Evolutionary conservation across 2,888 invertebrate species (phyloP), one percentile per base, ranked within the genome.

Genomic region (Chymomyza procnemis): DNA sequence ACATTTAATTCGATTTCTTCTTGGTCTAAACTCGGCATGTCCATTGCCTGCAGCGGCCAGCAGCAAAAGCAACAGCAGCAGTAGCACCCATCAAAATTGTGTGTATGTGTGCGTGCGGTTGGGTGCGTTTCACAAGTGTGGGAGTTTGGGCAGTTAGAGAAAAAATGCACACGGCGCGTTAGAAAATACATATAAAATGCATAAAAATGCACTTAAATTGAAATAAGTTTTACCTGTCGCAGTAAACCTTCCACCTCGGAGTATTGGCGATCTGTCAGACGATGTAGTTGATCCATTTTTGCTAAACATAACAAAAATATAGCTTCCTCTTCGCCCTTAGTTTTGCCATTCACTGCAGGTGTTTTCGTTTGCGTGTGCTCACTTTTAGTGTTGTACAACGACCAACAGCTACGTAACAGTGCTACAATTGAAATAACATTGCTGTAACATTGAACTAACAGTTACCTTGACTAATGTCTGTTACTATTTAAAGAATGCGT

Each of bases 221-320:
- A 52, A 55, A 57, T 75, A 26, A 34, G 65, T 48, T 64, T 67
- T 65, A 82, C 81, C 86, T 82, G 84, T 61, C 80, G 70, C 59
- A 60, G 41, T 46, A 85, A 71, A 58, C 86, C 81, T 65, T 83
- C 85, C 41, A 80, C 81, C 63, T 85, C 84, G 41, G 86, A 84
- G 57, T 82, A 85, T 48, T 85, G 84, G 70, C 86, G 84, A 76
- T 82, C 83, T 67, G 81, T 86, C 68, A 82, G 82, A 79, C 85
- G 83, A 71, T 85, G 66, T 57, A 67, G 86, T 16, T 80, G 80
- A 77, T 79, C 79, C 81, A 85, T 85, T 80, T 71, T 69, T 68
- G 54, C 63, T 70, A 70, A 73, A 55, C 64, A 73, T 71, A 68
- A 80, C 69, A 73, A 69, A 69, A 81, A 75, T 69, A 67, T 69